Conservation (phyloP, 2,888 invertebrate genomes). For the Linnaemya tessellans region DNA sequence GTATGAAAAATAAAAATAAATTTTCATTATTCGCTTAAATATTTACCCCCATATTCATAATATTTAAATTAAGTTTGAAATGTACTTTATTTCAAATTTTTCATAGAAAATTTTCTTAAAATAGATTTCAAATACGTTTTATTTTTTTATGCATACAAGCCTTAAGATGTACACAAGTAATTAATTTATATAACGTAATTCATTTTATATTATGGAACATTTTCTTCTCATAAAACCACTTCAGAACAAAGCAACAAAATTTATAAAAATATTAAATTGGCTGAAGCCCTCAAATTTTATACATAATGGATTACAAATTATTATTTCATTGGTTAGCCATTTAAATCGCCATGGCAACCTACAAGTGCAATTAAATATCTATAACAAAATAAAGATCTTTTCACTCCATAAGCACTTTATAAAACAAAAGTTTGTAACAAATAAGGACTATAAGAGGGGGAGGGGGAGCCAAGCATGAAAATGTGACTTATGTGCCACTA, state of each 20-base stretch:
- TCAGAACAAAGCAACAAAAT: not conserved
- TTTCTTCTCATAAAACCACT: not conserved
- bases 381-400: constrained; percentile 44
- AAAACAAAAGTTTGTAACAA: constrained; percentile 15
- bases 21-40: too few relatives aligned
- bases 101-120: too few relatives aligned
- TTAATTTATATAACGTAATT: not conserved
- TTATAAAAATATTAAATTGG: constrained; percentile 25
- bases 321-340: constrained; percentile 39
- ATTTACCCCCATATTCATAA: too few relatives aligned
- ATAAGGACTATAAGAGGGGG: not conserved
- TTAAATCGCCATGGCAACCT: constrained; percentile 44
- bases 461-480: constrained; percentile 16
- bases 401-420: constrained; percentile 48
- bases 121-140: too few relatives aligned
- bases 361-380: constrained; percentile 65
- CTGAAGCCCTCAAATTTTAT: constrained; percentile 50
- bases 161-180: not conserved
- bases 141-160: too few relatives aligned
- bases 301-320: constrained; percentile 38
- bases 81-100: too few relatives aligned
- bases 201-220: not conserved
- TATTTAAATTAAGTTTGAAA: too few relatives aligned
- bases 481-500: constrained; percentile 51
- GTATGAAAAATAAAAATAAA: too few relatives aligned